Evolutionary conservation across 2,797 vertebrate genomes (phyloP).

Genomic region (Myotis daubentonii): DNA sequence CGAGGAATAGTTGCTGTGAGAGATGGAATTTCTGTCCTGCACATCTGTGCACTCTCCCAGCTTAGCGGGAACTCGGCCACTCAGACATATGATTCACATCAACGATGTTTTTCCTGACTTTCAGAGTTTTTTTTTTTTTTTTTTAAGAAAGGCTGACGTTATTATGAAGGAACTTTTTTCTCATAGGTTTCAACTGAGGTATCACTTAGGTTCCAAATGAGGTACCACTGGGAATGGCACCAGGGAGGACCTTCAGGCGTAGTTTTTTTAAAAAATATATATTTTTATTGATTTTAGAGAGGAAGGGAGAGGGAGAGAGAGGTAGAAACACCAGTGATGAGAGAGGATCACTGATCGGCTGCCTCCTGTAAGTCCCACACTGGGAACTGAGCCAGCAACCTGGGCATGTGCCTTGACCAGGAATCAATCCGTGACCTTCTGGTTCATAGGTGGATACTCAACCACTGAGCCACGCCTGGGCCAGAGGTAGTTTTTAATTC

Average conservation of each 20-base stretch:
- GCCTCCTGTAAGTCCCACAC: no score
- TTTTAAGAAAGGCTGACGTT: constrained; percentile 62
- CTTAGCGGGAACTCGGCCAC: constrained; percentile 63
- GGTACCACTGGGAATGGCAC: not conserved
- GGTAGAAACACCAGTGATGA: no score
- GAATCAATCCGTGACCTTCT: no score
- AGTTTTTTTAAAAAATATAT: not conserved
- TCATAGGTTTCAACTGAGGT: constrained; percentile 54
- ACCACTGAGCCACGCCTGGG: no score
- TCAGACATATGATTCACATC: constrained; percentile 80
- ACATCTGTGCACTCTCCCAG: constrained; percentile 62
- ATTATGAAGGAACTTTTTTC: constrained; percentile 65
- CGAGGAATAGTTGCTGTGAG: not conserved
- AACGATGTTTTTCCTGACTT: constrained; percentile 78
- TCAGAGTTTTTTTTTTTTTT: constrained; percentile 55
- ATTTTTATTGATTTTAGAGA: no score
- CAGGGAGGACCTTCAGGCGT: not conserved
- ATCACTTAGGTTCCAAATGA: constrained; percentile 5
- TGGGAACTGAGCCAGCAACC: no score
- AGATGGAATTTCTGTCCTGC: constrained; percentile 41
- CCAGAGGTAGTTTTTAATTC: not conserved
- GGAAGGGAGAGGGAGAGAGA: no score
- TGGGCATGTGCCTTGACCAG: no score
- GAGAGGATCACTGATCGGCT: no score
- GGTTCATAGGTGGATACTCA: no score